These are phyloP conservation scores for Lithophane ornitopus DNA, from an alignment of 2,888 invertebrate species.

Conservation along the genomic window DNA sequence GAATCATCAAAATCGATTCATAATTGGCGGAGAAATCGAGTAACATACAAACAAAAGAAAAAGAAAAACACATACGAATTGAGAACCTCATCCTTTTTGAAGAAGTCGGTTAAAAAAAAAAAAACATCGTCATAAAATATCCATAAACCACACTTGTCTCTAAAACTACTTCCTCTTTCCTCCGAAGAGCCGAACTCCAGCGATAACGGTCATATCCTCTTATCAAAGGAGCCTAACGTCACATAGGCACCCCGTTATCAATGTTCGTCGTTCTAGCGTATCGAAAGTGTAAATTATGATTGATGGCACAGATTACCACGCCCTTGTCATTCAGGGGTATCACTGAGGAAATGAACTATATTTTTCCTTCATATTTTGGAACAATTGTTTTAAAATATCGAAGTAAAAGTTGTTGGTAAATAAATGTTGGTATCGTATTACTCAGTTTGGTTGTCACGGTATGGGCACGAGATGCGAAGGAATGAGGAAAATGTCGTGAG, in stretches of 20 bases:
- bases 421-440: not conserved
- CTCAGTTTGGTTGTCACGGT: too few relatives aligned
- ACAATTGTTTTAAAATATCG: not conserved
- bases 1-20: too few relatives aligned
- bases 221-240: constrained; percentile 27
- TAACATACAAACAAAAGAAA: too few relatives aligned
- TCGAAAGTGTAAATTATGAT: constrained; percentile 68
- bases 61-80: too few relatives aligned
- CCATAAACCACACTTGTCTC: not conserved
- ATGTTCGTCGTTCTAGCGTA: constrained; percentile 52
- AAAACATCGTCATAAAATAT: not conserved
- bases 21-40: too few relatives aligned
- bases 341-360: constrained; percentile 1
- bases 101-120: too few relatives aligned
- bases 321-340: constrained; percentile 46
- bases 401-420: not conserved
- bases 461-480: too few relatives aligned
- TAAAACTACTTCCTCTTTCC: constrained; percentile 22
- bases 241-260: constrained; percentile 50
- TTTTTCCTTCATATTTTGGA: not conserved
- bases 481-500: too few relatives aligned
- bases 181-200: constrained; percentile 13
- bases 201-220: constrained; percentile 46
- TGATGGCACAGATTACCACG: constrained; percentile 58
- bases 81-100: too few relatives aligned